These are phyloP conservation scores for Automeris io DNA, from an alignment of 2,888 invertebrate species.

Conservation along the genomic window DNA sequence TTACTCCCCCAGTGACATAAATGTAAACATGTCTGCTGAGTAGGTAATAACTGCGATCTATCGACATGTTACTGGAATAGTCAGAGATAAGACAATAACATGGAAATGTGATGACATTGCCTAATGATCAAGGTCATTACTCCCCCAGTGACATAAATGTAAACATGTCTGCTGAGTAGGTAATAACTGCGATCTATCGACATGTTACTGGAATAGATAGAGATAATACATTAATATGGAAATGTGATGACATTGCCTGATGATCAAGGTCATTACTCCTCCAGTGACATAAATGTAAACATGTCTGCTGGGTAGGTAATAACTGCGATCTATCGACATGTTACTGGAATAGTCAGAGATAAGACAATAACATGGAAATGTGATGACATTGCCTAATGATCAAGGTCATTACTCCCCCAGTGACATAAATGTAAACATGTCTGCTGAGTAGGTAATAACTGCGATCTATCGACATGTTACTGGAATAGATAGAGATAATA, in stretches of 20 bases:
- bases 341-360: neutral
- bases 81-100: neutral
- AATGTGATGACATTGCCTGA: neutral
- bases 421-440: conserved; percentile 8
- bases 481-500: neutral
- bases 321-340: conserved; percentile 9
- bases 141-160: conserved; percentile 16
- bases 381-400: conserved; percentile 4
- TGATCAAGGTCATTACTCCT: conserved; percentile 9
- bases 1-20: conserved; percentile 11
- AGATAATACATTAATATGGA: no score
- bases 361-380: no score
- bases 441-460: conserved; percentile 2
- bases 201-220: no score
- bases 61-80: conserved; percentile 5
- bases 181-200: conserved; percentile 14
- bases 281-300: conserved; percentile 18
- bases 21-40: conserved; percentile 5
- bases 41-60: conserved; percentile 1
- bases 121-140: conserved; percentile 7
- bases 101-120: conserved; percentile 6
- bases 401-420: conserved; percentile 8
- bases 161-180: conserved; percentile 16
- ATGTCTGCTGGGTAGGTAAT: conserved; percentile 15
- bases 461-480: conserved; percentile 5